These are phyloP conservation scores for Dryoscopus gambensis DNA, from an alignment of 2,113 vertebrate species.

Conservation along the genomic window DNA sequence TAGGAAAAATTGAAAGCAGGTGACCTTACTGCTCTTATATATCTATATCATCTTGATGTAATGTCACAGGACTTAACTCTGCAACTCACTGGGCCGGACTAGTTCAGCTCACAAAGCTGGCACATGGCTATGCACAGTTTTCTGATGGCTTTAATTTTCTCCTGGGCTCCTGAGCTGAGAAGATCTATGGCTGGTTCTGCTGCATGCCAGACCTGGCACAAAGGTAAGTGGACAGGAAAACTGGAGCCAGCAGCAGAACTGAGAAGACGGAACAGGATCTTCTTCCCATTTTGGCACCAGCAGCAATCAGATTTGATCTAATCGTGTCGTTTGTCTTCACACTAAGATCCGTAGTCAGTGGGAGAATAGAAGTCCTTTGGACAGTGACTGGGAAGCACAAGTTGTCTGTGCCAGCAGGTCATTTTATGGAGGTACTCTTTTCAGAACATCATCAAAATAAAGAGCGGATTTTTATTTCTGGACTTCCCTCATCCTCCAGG, in stretches of 20 bases:
- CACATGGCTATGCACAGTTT: not conserved
- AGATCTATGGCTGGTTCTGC: not conserved
- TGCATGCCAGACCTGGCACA: not conserved
- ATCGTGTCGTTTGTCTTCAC: not conserved
- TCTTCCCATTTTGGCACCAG: not conserved
- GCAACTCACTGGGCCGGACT: not conserved
- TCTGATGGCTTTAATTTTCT: not conserved
- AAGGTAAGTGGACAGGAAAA: not conserved
- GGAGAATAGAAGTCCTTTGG: not conserved
- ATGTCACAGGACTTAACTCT: not conserved
- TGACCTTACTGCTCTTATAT: not conserved
- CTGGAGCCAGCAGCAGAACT: not conserved
- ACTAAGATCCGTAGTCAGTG: not conserved
- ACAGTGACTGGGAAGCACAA: not conserved
- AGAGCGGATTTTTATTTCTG: not conserved
- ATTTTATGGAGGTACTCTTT: not conserved
- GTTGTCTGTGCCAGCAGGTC: not conserved
- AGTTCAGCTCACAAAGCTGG: not conserved
- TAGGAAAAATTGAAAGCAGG: not conserved
- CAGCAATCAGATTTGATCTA: not conserved
- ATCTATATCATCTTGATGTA: not conserved
- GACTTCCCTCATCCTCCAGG: not conserved
- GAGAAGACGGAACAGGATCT: not conserved
- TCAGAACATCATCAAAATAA: not conserved
- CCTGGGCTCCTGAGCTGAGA: not conserved